Percentiles rank a stretch among this genome's conserved stretches.
Evolutionary conservation across 2,888 invertebrate species (phyloP).

Genomic region (Tenthredo notha): DNA sequence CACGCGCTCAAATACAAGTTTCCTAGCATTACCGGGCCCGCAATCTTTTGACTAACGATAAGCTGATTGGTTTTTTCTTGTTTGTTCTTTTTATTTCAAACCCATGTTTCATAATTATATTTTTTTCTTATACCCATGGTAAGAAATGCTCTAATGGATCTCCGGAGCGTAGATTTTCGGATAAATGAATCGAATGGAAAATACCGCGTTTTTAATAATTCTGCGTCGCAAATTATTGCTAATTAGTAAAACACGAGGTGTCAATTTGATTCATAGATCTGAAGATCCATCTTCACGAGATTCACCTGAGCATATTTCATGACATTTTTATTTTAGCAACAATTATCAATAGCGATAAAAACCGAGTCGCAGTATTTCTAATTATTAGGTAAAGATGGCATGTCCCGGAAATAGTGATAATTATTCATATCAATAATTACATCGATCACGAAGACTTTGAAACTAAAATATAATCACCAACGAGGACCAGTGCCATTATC

Average conservation of each 20-base stretch:
- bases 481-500: not conserved
- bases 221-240: not conserved
- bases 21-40: not conserved
- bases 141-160: not conserved
- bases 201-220: not conserved
- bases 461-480: constrained; percentile 11
- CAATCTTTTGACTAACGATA: not conserved
- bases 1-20: not conserved
- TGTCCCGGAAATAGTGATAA: constrained; percentile 21
- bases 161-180: not conserved
- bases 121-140: not conserved
- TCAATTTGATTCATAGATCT: not conserved
- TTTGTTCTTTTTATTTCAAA: not conserved
- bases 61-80: not conserved
- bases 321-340: not conserved
- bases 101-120: not conserved
- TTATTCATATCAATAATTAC: constrained; percentile 32
- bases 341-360: not conserved
- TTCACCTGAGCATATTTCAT: not conserved
- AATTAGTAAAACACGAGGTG: not conserved
- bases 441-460: constrained; percentile 23
- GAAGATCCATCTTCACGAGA: not conserved
- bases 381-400: not conserved
- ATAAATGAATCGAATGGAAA: not conserved
- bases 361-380: not conserved